These are phyloP conservation scores for Sialis lutaria DNA, from an alignment of 2,888 invertebrate species.

Conservation along the genomic window DNA sequence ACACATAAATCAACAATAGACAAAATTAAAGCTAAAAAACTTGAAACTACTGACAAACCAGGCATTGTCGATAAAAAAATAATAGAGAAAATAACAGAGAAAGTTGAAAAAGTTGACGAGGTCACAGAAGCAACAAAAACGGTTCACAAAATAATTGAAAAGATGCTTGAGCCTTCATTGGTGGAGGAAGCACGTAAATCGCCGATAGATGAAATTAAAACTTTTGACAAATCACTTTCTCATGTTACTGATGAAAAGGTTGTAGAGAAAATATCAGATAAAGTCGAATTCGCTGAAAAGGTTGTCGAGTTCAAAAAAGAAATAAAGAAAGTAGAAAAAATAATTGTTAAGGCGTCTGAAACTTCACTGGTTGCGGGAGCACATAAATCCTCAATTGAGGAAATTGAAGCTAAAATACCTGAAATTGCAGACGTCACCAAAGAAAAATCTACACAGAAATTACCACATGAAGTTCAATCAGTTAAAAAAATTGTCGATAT, in stretches of 20 bases:
- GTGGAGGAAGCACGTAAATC: background rate
- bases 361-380: background rate
- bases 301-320: conserved; percentile 5
- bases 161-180: background rate
- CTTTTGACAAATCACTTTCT: conserved; percentile 1
- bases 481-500: conserved; percentile 9
- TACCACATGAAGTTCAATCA: conserved; percentile 5
- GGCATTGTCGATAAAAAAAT: background rate
- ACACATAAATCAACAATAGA: background rate
- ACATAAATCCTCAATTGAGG: background rate
- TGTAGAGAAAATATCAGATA: background rate
- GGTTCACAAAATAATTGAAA: background rate
- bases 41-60: background rate
- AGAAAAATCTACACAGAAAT: background rate
- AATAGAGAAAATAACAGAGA: background rate
- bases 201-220: background rate
- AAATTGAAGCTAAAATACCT: background rate
- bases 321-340: background rate
- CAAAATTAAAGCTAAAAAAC: background rate
- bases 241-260: background rate
- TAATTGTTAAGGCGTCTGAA: background rate
- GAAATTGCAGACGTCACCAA: background rate
- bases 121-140: background rate
- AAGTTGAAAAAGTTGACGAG: background rate
- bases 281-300: conserved; percentile 9